Evolutionary conservation across 1,140 invertebrate species (phyloP), one percentile per base, ranked within the genome.

Genomic region (Phenacoccus solenopsis): DNA sequence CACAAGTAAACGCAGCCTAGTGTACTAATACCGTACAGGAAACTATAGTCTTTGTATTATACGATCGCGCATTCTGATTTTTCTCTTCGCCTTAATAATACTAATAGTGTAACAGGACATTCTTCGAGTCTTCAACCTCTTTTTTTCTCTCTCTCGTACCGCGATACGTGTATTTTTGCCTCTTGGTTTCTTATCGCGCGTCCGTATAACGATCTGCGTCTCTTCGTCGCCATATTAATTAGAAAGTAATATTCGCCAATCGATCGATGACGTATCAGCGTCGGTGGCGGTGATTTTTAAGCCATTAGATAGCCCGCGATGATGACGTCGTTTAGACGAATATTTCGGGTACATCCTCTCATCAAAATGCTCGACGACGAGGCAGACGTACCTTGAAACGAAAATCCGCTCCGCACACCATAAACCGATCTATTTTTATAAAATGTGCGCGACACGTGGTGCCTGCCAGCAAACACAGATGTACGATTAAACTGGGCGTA

Each of bases 11-110:
- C 59, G 59, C 16, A 64, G 59, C 3, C 59, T 16, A 64, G 22
- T 64, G 25, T 25, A 64, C 59, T 64, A 64, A 64, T 64, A 64
- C 59, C 59, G 59, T 64, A 64, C 59, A 64, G 59, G 59, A 64
- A 64, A 64, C 59, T n/a, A 64, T 64, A 27, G 4, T 64, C 59
- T 64, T 64, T 64, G 59, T 64, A 64, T 20, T 38, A 24, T 64
- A 64, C 22, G 38, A 64, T 64, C 25, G 59, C 59, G 25, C 59
- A 64, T 64, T 64, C 59, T 64, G 59, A 64, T 64, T 64, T 64
- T 64, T 64, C 59, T 64, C 59, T 64, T 64, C 59, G 59, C 59
- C 59, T 64, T 64, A 64, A 64, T 64, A 64, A 64, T 64, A 64
- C 59, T 64, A 64, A 64, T 64, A 64, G 59, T 64, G 59, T 64